Percentiles rank a stretch among this genome's conserved stretches.
These are phyloP conservation scores for Abrostola tripartita DNA, from an alignment of 2,888 invertebrate genomes.

Conservation along the genomic window DNA sequence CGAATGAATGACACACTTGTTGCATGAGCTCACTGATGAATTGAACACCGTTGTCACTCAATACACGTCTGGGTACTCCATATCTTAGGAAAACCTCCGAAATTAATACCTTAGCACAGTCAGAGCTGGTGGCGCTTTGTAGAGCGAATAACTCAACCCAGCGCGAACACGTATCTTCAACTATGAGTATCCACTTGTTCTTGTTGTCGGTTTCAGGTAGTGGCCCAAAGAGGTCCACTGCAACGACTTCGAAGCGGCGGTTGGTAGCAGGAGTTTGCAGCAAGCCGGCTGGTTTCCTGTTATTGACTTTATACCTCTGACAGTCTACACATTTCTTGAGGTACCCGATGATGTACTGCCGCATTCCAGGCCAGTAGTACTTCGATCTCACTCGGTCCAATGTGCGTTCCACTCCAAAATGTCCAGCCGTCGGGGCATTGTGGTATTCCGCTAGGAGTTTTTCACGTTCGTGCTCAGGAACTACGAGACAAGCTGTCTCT, in stretches of 20 bases:
- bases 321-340: constrained; percentile 6
- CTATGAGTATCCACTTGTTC: constrained; percentile 7
- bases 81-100: constrained; percentile 8
- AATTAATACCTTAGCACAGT: constrained; percentile 1
- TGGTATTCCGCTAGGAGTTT: constrained; percentile 7
- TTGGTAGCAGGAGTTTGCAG: constrained; percentile 9
- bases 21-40: too few species aligned
- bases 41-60: constrained; percentile 20
- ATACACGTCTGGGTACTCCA: constrained; percentile 13
- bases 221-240: constrained; percentile 14
- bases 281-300: constrained; percentile 14
- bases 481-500: constrained; percentile 5
- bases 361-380: constrained; percentile 20
- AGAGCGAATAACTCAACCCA: constrained; percentile 19
- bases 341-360: neutral
- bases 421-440: constrained; percentile 18
- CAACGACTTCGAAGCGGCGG: constrained; percentile 11
- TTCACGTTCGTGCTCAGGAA: constrained; percentile 6
- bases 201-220: neutral
- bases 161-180: constrained; percentile 8
- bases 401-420: constrained; percentile 9
- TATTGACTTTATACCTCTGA: constrained; percentile 15
- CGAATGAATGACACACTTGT: constrained; percentile 10
- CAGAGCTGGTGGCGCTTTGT: constrained; percentile 6
- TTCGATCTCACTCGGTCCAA: neutral